Evolutionary conservation across 2,113 vertebrate genomes (phyloP).

Genomic region (Heptranchias perlo): DNA sequence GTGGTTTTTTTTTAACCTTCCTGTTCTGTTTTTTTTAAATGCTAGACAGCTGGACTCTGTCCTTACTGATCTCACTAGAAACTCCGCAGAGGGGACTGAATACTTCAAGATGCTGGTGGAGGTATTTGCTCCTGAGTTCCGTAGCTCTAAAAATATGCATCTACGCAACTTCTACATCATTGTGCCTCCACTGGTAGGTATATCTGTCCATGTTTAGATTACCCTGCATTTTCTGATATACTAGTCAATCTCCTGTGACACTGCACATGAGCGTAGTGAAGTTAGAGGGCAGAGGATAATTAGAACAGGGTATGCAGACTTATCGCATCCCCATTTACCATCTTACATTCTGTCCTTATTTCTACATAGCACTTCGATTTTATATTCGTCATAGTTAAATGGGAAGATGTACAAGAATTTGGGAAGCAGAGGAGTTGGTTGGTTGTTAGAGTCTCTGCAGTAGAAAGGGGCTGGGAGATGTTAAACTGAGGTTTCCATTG

Average conservation of each 20-base stretch:
- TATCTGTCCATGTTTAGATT: neutral
- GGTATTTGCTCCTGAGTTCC: slow-evolving; percentile 91
- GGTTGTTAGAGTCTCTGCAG: neutral
- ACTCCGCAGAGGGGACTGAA: slow-evolving; percentile 92
- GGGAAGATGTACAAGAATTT: too few species aligned
- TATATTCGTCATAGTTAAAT: neutral
- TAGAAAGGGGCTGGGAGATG: neutral
- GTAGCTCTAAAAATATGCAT: slow-evolving; percentile 93
- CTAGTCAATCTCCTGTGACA: neutral
- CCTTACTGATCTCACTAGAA: slow-evolving; percentile 81
- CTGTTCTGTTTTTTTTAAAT: neutral
- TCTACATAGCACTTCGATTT: neutral
- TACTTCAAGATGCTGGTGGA: slow-evolving; percentile 98
- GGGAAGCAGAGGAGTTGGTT: neutral
- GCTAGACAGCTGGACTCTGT: slow-evolving; percentile 78
- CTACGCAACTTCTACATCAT: slow-evolving; percentile 96
- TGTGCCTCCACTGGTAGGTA: slow-evolving; percentile 85
- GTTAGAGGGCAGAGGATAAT: neutral
- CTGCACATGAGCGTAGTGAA: neutral
- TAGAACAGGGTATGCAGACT: too few species aligned
- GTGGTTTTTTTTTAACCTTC: neutral
- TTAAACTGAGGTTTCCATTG: neutral
- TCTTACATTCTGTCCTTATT: too few species aligned
- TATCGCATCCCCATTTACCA: too few species aligned
- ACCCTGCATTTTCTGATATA: neutral